Base-by-base conservation (phyloP, 2,888 invertebrate genomes). In the Zhuqinia jingwanae region DNA sequence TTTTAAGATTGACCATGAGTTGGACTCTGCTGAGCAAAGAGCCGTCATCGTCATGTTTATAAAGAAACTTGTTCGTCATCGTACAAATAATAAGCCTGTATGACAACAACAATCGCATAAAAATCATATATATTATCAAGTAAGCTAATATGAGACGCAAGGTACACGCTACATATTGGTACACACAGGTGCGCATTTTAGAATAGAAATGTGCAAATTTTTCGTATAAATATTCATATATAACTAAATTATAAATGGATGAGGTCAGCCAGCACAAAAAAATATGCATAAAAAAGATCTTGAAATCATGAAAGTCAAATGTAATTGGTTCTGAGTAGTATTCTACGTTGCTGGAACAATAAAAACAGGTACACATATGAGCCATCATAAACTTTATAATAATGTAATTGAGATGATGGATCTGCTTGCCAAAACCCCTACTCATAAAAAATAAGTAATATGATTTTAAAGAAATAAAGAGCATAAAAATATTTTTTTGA, bases 201-300 rank as follows among this genome's bases (percentile, higher is more conserved):
- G 3, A 63, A 63, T 30, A 63, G 13, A 63, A 63, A 63, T 30
- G 13, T 63, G 58, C 36, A 58, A 77, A 42, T 77, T 56, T 27
- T 63, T 15, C 15, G n/a, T 63, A 77, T 78, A 63, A 78, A 78
- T 78, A 78, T 78, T 78, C 63, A 78, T 78, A 47, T n/a, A n/a
- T n/a, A 63, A 25, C 15, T 6, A 63, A 25, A 27, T 17, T 27
- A 27, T 63, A 30, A 63, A 63, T 63, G 30, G 63, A 78, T 78
- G 78, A 78, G 78, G 78, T 78, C 78, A 78, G 15, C 78, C 56
- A 77, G 22, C 22, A 58, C 15, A 58, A 58, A 58, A 58, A 15
- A 13, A 58, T 3, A 36, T 36, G 36, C 36, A 36, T 3, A 36
- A 3, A 36, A 36, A 36, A 36, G 5, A 36, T 36, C 36, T 36